Percentiles rank a stretch among this genome's conserved stretches.
phyloP scores from a whole-genome alignment of 1,140 invertebrate species.

The Lucilia cuprina region DNA sequence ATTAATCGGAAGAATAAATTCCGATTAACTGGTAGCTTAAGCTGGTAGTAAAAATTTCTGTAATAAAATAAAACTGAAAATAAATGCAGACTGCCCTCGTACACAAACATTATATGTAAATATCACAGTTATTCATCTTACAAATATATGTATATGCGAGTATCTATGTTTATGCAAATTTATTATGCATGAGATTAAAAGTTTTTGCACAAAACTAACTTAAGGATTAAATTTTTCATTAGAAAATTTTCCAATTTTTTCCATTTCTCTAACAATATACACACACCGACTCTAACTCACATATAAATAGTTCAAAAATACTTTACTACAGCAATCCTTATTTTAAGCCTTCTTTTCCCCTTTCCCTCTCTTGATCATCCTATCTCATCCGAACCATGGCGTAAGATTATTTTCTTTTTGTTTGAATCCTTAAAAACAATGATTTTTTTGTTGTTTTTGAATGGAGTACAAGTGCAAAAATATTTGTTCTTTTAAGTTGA shows the following conservation, averaged over 20 bases:
- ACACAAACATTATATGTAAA: background rate
- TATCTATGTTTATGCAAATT: conserved; percentile 16
- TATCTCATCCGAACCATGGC: too few relatives aligned
- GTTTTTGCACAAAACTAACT: conserved; percentile 30
- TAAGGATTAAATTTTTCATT: conserved; percentile 34
- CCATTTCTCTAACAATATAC: background rate
- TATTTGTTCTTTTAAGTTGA: background rate
- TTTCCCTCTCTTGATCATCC: background rate
- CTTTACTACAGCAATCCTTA: background rate
- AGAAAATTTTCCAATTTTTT: conserved; percentile 9
- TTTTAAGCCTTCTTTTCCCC: background rate
- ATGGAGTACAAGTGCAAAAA: background rate
- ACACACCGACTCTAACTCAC: background rate
- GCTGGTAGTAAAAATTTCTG: too few relatives aligned
- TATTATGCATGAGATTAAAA: conserved; percentile 33
- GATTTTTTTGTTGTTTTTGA: background rate
- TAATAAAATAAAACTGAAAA: too few relatives aligned
- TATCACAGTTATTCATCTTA: background rate
- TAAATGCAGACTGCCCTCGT: background rate
- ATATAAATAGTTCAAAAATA: background rate
- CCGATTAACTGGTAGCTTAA: too few relatives aligned
- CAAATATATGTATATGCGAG: background rate
- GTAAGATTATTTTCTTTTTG: too few relatives aligned
- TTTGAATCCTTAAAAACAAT: background rate
- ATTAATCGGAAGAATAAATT: too few relatives aligned